phyloP scores from a whole-genome alignment of 2,797 vertebrate genomes.

The Nannoperca obscura region DNA sequence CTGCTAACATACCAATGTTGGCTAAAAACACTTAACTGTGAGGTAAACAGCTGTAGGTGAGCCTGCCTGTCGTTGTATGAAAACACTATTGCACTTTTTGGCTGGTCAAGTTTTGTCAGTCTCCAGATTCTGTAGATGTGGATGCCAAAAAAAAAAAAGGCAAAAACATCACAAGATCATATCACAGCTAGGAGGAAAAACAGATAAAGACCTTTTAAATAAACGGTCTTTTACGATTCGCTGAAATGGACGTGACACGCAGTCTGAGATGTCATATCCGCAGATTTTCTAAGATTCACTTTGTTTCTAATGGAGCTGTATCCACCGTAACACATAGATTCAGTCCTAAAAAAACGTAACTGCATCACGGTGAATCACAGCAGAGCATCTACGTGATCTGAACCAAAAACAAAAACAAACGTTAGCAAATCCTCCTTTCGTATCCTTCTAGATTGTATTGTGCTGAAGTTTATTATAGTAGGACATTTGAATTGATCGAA shows the following conservation, averaged over 20 bases:
- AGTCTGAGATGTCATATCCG: constrained; percentile 11
- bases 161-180: constrained; percentile 38
- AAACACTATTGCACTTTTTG: constrained; percentile 84
- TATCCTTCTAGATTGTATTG: constrained; percentile 63
- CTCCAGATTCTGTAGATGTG: constrained; percentile 62
- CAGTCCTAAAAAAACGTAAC: constrained; percentile 7
- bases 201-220: constrained; percentile 36
- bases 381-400: constrained; percentile 21
- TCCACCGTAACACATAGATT: neutral
- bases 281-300: neutral
- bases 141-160: constrained; percentile 27
- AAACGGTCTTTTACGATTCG: constrained; percentile 11
- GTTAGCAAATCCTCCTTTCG: constrained; percentile 37
- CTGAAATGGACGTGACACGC: constrained; percentile 28
- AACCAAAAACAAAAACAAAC: constrained; percentile 23
- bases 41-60: constrained; percentile 80
- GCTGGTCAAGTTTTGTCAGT: constrained; percentile 77
- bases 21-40: constrained; percentile 66
- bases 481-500: constrained; percentile 47
- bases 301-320: constrained; percentile 12
- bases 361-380: constrained; percentile 22
- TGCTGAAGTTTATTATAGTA: constrained; percentile 74
- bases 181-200: constrained; percentile 59
- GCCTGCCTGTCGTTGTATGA: constrained; percentile 67
- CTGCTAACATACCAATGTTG: constrained; percentile 47